phyloP scores from a whole-genome alignment of 2,888 invertebrate species.

The Phyllotreta cruciferae region DNA sequence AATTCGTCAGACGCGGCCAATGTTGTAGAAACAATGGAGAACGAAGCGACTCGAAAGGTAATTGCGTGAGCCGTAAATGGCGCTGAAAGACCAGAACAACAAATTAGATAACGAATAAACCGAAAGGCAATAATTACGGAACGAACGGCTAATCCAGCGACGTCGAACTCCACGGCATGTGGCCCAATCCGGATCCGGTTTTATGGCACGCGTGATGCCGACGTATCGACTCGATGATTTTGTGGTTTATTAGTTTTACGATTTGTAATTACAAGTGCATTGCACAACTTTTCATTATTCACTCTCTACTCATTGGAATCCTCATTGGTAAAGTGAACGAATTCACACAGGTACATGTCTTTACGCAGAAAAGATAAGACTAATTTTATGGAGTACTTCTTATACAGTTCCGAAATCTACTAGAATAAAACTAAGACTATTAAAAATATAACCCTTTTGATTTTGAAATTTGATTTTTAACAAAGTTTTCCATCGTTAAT shows the following conservation, averaged over 20 bases:
- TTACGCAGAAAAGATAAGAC: too few species aligned
- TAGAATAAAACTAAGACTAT: too few species aligned
- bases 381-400: too few species aligned
- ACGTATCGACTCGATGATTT: constrained; percentile 4
- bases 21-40: constrained; percentile 35
- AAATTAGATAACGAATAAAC: constrained; percentile 50
- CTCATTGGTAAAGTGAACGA: not conserved
- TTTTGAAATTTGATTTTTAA: too few species aligned
- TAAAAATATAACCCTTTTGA: too few species aligned
- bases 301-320: not conserved
- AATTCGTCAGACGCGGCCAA: constrained; percentile 33
- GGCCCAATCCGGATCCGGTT: constrained; percentile 11
- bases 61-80: constrained; percentile 47
- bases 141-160: constrained; percentile 15
- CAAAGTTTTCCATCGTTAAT: too few species aligned
- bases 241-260: constrained; percentile 13
- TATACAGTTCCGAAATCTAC: too few species aligned
- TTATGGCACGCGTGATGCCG: constrained; percentile 9
- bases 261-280: not conserved
- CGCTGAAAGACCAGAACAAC: constrained; percentile 50
- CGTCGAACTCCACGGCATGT: constrained; percentile 7
- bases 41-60: constrained; percentile 36
- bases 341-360: too few species aligned
- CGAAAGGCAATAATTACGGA: constrained; percentile 51
- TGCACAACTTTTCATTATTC: not conserved